Percentiles rank a stretch among this genome's conserved stretches.
Evolutionary conservation across 2,797 vertebrate species (phyloP).

Genomic region (Oreonectes daqikongensis): DNA sequence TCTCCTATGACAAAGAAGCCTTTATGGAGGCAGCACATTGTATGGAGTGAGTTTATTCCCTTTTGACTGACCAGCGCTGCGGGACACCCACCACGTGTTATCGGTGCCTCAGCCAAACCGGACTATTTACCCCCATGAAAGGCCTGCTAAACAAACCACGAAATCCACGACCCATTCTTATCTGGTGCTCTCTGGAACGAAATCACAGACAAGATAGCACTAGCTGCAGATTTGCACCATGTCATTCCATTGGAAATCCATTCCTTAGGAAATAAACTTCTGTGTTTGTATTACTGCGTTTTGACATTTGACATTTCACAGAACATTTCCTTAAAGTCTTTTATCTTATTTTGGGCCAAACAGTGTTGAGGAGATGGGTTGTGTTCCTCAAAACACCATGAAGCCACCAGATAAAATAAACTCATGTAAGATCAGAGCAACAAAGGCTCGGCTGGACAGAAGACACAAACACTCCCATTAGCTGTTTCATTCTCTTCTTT

Average conservation of each 20-base stretch:
- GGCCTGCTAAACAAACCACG: slow-evolving; percentile 62
- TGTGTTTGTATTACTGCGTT: too few relatives aligned
- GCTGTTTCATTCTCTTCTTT: slow-evolving; percentile 68
- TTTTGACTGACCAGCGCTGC: slow-evolving; percentile 79
- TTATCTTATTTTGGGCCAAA: slow-evolving; percentile 78
- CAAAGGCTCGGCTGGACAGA: slow-evolving; percentile 71
- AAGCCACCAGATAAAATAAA: slow-evolving; percentile 76
- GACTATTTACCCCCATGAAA: slow-evolving; percentile 69
- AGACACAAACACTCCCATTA: slow-evolving; percentile 76
- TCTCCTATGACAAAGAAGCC: slow-evolving; percentile 76
- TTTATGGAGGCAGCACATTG: slow-evolving; percentile 76
- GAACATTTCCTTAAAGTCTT: slow-evolving; percentile 57
- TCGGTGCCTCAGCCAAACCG: slow-evolving; percentile 71
- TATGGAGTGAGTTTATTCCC: slow-evolving; percentile 73
- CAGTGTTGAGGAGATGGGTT: slow-evolving; percentile 73
- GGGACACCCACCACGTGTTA: slow-evolving; percentile 73
- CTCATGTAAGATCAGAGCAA: slow-evolving; percentile 62
- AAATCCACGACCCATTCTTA: slow-evolving; percentile 65
- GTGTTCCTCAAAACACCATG: slow-evolving; percentile 71
- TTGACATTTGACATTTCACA: slow-evolving; percentile 60
- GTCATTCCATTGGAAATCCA: slow-evolving; percentile 33
- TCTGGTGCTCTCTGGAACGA: slow-evolving; percentile 54
- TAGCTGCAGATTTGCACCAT: slow-evolving; percentile 51
- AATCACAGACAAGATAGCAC: slow-evolving; percentile 53
- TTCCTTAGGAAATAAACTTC: slow-evolving; percentile 13